phyloP scores from a whole-genome alignment of 2,113 vertebrate genomes.

The Paedocypris sp. region DNA sequence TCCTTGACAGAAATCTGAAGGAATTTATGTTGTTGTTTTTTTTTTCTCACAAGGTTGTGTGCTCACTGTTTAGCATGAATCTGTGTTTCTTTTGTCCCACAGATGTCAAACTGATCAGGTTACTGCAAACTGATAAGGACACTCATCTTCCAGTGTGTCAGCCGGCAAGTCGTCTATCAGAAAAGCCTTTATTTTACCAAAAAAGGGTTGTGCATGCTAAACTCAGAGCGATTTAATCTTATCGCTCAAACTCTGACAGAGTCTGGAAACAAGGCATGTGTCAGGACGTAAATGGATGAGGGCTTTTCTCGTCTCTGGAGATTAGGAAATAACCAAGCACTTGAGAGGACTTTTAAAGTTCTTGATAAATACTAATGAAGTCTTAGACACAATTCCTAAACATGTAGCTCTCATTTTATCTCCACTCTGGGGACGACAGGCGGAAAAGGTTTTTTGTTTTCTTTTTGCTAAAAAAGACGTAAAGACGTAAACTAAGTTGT shows the following conservation, averaged over 20 bases:
- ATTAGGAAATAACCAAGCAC: constrained; percentile 3
- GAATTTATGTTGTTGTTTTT: constrained; percentile 25
- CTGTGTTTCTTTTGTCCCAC: constrained; percentile 42
- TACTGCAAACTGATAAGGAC: constrained; percentile 49
- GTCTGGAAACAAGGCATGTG: constrained; percentile 5
- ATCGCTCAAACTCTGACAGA: constrained; percentile 28
- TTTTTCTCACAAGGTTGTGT: constrained; percentile 41
- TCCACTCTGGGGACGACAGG: too few relatives aligned
- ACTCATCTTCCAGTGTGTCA: constrained; percentile 31
- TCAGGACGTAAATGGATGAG: not conserved
- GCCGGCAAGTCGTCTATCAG: constrained; percentile 25
- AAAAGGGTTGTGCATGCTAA: constrained; percentile 12
- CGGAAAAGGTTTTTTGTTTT: too few relatives aligned
- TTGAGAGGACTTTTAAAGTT: constrained; percentile 29
- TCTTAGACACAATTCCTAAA: constrained; percentile 19
- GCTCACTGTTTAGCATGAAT: constrained; percentile 32
- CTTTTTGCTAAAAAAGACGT: too few relatives aligned
- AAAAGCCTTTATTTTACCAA: constrained; percentile 19
- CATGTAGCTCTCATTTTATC: not conserved
- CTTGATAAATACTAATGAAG: constrained; percentile 23
- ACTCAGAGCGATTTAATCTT: not conserved
- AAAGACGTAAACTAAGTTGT: too few relatives aligned
- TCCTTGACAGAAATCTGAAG: constrained; percentile 33
- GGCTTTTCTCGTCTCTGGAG: constrained; percentile 15
- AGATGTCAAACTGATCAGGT: constrained; percentile 54